Evolutionary conservation across 2,113 vertebrate genomes (phyloP).

Genomic region (Tupaia chinensis): DNA sequence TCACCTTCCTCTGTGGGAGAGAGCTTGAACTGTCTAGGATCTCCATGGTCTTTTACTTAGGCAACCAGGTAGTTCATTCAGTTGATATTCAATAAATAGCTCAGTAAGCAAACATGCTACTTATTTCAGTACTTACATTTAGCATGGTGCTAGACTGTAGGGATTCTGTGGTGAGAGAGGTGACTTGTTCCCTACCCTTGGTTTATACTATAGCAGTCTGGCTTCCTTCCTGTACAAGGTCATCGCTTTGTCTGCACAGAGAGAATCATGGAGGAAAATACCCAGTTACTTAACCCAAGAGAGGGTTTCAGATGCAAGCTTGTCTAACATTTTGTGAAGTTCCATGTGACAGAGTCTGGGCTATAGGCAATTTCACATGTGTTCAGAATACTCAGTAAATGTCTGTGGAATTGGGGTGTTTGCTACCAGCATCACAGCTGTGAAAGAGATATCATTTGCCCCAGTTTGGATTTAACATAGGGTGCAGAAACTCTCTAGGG

Average conservation of each 20-base stretch:
- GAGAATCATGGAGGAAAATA: neutral
- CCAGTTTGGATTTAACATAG: constrained; percentile 20
- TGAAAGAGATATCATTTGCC: constrained; percentile 28
- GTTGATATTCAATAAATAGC: neutral
- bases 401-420: constrained; percentile 44
- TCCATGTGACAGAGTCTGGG: neutral
- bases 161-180: neutral
- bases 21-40: neutral
- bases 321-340: constrained; percentile 23
- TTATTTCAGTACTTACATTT: neutral
- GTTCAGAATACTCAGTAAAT: constrained; percentile 24
- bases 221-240: neutral
- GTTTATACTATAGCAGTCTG: neutral
- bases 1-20: neutral
- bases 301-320: constrained; percentile 28
- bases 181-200: neutral
- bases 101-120: neutral
- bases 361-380: constrained; percentile 30
- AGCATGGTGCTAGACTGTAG: neutral
- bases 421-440: constrained; percentile 51
- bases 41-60: neutral
- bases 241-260: constrained; percentile 1
- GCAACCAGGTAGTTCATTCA: neutral
- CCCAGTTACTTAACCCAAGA: neutral
- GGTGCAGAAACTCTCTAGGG: neutral